These are phyloP conservation scores for Scaptomyza montana DNA, from an alignment of 1,140 invertebrate genomes.

Conservation along the genomic window DNA sequence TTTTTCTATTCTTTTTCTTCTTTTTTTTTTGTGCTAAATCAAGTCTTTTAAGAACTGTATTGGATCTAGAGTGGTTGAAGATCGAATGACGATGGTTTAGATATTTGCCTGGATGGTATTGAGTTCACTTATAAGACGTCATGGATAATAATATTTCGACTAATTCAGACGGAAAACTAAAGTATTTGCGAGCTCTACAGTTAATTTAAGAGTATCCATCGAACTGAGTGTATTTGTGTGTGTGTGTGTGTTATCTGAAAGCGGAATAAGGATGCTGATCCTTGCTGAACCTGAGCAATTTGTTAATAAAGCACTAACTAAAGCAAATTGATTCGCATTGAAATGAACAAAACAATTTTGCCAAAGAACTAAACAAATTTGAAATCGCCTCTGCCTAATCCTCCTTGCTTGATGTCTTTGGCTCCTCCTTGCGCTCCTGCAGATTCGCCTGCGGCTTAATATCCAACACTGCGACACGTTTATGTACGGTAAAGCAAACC, in stretches of 20 bases:
- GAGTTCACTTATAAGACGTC: background rate
- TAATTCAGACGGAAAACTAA: background rate
- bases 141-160: conserved; percentile 11
- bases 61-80: background rate
- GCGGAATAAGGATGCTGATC: background rate
- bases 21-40: conserved; percentile 12
- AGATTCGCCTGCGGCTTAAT: background rate
- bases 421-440: conserved; percentile 9
- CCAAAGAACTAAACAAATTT: conserved; percentile 1
- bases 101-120: background rate
- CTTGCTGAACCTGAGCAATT: conserved; percentile 15
- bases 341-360: background rate
- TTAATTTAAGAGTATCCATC: background rate
- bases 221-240: background rate
- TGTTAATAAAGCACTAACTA: conserved; percentile 11
- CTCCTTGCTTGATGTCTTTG: conserved; percentile 18
- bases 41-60: conserved; percentile 17
- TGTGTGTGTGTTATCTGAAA: no score
- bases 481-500: conserved; percentile 79
- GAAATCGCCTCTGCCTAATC: conserved; percentile 11
- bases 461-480: conserved; percentile 38
- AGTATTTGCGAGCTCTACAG: background rate
- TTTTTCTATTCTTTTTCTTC: conserved; percentile 11
- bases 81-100: background rate
- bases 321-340: conserved; percentile 15